These are phyloP conservation scores for Polyploca ridens DNA, from an alignment of 2,888 invertebrate genomes.

Conservation along the genomic window DNA sequence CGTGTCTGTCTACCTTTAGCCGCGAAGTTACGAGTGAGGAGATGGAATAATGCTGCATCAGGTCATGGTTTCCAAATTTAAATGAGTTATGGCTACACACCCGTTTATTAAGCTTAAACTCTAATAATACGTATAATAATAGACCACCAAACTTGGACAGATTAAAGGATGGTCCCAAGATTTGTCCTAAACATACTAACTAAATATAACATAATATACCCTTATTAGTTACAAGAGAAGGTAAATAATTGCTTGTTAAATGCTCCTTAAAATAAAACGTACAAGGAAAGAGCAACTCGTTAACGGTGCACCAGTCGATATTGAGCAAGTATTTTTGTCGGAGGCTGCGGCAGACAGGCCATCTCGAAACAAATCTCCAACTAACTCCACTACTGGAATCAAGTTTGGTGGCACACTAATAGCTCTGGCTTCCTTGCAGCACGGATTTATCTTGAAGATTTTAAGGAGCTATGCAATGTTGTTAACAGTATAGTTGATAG, in stretches of 20 bases:
- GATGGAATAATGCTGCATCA: too few species aligned
- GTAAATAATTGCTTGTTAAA: neutral
- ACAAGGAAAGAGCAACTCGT: slow-evolving; percentile 27
- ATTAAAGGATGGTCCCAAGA: too few species aligned
- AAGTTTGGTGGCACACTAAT: slow-evolving; percentile 41
- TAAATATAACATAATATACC: neutral
- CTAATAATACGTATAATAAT: too few species aligned
- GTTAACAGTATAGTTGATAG: neutral
- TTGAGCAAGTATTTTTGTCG: slow-evolving; percentile 38
- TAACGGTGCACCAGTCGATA: slow-evolving; percentile 42
- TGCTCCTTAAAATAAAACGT: slow-evolving; percentile 5
- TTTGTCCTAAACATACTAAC: too few species aligned
- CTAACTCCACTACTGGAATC: slow-evolving; percentile 44
- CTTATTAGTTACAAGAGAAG: too few species aligned
- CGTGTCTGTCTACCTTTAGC: too few species aligned
- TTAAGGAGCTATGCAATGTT: neutral
- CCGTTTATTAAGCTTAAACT: too few species aligned
- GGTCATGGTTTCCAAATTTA: too few species aligned
- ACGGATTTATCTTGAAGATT: neutral
- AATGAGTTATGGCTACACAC: too few species aligned
- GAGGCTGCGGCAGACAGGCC: slow-evolving; percentile 54
- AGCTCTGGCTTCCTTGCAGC: slow-evolving; percentile 24
- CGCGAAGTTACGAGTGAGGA: too few species aligned
- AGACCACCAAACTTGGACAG: too few species aligned
- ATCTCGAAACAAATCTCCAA: slow-evolving; percentile 65